Evolutionary conservation across 2,797 vertebrate species (phyloP).

Genomic region (Poeciliopsis infans): DNA sequence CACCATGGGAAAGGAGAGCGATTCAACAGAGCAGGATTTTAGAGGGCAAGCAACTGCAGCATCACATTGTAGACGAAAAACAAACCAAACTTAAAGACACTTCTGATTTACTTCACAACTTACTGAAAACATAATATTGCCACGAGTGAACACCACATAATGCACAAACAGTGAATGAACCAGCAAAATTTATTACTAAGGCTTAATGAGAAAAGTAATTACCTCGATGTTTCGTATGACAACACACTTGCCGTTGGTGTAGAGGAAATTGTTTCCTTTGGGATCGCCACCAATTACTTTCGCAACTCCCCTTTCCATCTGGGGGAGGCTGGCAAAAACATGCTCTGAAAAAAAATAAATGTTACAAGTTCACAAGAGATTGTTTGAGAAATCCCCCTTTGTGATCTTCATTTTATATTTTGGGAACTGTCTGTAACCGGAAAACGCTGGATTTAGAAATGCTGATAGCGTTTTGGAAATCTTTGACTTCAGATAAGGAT

Average conservation of each 20-base stretch:
- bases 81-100: neutral
- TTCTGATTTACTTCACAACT: neutral
- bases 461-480: neutral
- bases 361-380: neutral
- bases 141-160: neutral
- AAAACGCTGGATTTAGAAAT: neutral
- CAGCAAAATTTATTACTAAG: neutral
- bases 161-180: neutral
- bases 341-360: conserved; percentile 79
- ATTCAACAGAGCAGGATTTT: neutral
- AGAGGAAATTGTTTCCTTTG: conserved; percentile 94
- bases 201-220: conserved; percentile 44
- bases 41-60: neutral
- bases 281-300: conserved; percentile 95
- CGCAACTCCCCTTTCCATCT: conserved; percentile 93
- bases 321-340: conserved; percentile 95
- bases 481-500: neutral
- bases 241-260: conserved; percentile 97
- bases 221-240: conserved; percentile 95
- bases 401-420: neutral
- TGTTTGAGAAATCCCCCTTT: neutral
- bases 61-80: neutral
- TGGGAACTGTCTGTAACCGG: neutral
- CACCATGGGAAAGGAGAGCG: neutral
- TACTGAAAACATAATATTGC: no score